Conservation (phyloP, 2,797 vertebrate species). For the Alcedo quadribrachys region DNA sequence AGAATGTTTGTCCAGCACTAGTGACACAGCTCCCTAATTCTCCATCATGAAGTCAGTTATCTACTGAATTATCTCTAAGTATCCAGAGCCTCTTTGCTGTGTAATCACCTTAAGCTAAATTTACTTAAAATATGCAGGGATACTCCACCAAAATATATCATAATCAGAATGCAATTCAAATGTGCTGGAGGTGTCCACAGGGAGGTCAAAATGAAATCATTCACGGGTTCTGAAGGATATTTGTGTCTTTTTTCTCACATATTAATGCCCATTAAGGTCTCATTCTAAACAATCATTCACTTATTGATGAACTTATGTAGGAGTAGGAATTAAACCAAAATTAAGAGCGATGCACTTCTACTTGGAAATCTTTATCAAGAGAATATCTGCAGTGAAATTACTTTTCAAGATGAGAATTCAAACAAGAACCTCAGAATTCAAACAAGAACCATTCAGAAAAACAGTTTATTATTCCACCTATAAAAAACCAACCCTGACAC, state of each 20-base stretch:
- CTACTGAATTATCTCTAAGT: not conserved
- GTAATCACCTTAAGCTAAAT: not conserved
- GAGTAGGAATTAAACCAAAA: not conserved
- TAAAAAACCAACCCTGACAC: not conserved
- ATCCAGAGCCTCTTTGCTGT: not conserved
- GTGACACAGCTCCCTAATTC: not conserved
- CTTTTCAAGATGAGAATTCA: not conserved
- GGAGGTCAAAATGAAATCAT: conserved; percentile 1
- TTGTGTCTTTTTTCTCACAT: not conserved
- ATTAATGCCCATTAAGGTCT: not conserved
- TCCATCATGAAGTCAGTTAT: not conserved
- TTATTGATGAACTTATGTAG: not conserved
- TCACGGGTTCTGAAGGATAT: not conserved
- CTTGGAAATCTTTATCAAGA: not conserved
- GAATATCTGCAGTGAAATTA: not conserved
- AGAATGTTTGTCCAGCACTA: not conserved
- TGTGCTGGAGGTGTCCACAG: not conserved
- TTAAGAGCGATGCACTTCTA: not conserved
- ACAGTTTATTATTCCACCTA: not conserved
- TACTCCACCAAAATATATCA: not conserved
- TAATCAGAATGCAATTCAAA: conserved; percentile 16
- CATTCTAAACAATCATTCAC: not conserved
- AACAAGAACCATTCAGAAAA: not conserved
- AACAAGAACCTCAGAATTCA: not conserved
- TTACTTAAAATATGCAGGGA: not conserved